A percentile compares a stretch with the other conserved stretches of the same genome.
phyloP scores from a whole-genome alignment of 2,888 invertebrate genomes.

The Tenthredo livida region DNA sequence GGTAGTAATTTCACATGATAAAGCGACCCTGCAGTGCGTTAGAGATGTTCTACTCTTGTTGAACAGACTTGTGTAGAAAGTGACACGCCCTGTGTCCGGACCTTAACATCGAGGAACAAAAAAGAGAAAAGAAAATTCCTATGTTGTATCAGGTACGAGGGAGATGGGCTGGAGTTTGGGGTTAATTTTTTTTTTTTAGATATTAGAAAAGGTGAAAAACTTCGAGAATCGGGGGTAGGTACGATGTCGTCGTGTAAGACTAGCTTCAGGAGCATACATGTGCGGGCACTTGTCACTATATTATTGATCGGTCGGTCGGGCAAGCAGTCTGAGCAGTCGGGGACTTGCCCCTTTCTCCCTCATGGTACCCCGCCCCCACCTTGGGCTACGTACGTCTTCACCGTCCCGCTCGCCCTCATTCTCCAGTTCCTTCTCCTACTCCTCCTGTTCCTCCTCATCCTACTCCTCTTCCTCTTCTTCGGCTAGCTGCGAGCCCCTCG shows the following conservation, averaged over 20 bases:
- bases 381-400: constrained; percentile 52
- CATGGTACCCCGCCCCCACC: constrained; percentile 43
- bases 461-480: constrained; percentile 51
- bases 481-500: constrained; percentile 53
- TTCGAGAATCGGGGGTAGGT: neutral
- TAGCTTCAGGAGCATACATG: constrained; percentile 36
- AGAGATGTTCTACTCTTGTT: neutral
- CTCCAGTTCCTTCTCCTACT: constrained; percentile 36
- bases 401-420: constrained; percentile 50
- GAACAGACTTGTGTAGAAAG: neutral
- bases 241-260: constrained; percentile 31
- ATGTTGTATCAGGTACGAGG: neutral
- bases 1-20: neutral
- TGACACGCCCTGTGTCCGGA: constrained; percentile 20
- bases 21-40: neutral
- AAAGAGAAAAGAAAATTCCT: neutral
- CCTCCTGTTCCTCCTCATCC: constrained; percentile 37
- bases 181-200: neutral
- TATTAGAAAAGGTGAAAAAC: neutral
- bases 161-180: neutral
- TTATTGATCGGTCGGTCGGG: constrained; percentile 53
- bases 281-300: constrained; percentile 53
- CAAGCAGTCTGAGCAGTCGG: constrained; percentile 53
- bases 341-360: constrained; percentile 50
- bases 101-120: neutral